A percentile compares a stretch with the other conserved stretches of the same genome.
Conservation (phyloP, 2,888 invertebrate genomes). For the Bursaphelenchus okinawaensis region DNA sequence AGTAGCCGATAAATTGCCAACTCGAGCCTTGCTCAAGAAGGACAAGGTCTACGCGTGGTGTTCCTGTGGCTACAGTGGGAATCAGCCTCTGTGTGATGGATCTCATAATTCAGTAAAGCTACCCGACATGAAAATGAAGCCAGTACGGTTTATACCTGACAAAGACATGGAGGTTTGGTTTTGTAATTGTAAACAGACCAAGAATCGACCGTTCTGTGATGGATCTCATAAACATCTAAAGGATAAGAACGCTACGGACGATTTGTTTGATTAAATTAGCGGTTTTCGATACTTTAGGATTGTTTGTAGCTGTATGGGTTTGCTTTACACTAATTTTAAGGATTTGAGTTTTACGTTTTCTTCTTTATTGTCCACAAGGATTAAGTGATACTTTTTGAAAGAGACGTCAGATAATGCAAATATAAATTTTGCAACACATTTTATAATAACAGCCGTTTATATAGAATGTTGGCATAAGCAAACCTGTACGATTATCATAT, state of each 20-base stretch:
- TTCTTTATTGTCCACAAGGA: no score
- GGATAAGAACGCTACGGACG: constrained; percentile 33
- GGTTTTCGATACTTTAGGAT: neutral
- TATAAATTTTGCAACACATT: no score
- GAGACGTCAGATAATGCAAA: no score
- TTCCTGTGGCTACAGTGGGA: constrained; percentile 82
- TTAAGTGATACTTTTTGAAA: no score
- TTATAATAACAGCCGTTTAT: no score
- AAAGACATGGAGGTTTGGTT: constrained; percentile 81
- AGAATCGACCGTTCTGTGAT: constrained; percentile 90
- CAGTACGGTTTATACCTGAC: constrained; percentile 77
- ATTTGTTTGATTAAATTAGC: neutral
- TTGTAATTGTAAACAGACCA: constrained; percentile 94
- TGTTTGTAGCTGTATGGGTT: no score
- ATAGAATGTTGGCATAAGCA: no score
- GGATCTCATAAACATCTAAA: constrained; percentile 71
- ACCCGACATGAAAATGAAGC: constrained; percentile 65
- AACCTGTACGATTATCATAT: no score
- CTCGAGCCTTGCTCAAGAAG: constrained; percentile 59
- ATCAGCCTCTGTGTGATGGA: constrained; percentile 75
- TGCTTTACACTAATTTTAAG: no score
- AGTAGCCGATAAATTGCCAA: constrained; percentile 33
- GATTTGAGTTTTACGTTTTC: no score
- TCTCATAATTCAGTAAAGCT: constrained; percentile 67
- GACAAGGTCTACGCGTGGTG: constrained; percentile 84